These are phyloP conservation scores for Telmatherina bonti DNA, from an alignment of 2,797 vertebrate species.

Conservation along the genomic window DNA sequence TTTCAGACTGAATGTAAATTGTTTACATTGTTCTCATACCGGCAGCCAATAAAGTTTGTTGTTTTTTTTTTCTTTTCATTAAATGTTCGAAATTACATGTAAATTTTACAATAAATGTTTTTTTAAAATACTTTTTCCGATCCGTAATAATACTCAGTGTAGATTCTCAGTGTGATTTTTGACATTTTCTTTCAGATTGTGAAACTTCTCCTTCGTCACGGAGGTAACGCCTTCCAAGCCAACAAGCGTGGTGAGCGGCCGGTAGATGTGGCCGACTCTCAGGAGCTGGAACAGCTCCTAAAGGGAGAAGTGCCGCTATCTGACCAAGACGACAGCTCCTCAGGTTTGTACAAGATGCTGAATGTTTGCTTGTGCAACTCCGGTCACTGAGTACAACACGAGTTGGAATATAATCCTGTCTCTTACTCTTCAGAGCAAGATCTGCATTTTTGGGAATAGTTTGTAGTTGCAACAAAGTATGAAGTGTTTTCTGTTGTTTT, in stretches of 20 bases:
- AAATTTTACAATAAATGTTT: too few species aligned
- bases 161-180: not conserved
- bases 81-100: too few species aligned
- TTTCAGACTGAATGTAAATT: not conserved
- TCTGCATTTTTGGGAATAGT: not conserved
- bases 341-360: slow-evolving; percentile 82
- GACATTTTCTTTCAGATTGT: slow-evolving; percentile 87
- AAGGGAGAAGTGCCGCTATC: slow-evolving; percentile 94
- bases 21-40: not conserved
- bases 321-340: slow-evolving; percentile 94
- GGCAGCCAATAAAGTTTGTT: not conserved
- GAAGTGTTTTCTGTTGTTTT: not conserved
- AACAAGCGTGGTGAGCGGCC: slow-evolving; percentile 97
- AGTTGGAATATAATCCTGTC: not conserved
- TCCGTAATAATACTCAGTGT: too few species aligned
- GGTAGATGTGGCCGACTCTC: slow-evolving; percentile 96
- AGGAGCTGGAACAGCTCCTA: slow-evolving; percentile 93
- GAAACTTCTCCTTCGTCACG: slow-evolving; percentile 95
- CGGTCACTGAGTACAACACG: not conserved
- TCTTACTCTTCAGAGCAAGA: not conserved
- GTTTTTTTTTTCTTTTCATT: too few species aligned
- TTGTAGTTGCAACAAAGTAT: not conserved
- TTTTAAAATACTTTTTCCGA: too few species aligned
- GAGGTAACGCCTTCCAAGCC: slow-evolving; percentile 97
- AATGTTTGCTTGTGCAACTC: not conserved